phyloP scores from a whole-genome alignment of 23 tunicate species.

The Trididemnum clinides region DNA sequence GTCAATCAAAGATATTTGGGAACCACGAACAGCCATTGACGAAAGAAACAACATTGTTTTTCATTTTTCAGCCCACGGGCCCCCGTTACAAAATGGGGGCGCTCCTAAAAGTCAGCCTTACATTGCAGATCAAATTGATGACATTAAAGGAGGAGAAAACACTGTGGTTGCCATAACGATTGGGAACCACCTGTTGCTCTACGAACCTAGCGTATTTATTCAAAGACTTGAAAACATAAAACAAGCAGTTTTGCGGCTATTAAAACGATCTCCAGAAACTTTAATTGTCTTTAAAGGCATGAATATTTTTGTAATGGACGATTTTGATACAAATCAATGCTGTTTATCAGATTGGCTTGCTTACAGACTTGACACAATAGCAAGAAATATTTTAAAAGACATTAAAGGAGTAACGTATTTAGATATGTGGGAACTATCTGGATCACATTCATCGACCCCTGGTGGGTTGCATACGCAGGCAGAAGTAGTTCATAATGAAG shows the following conservation, averaged over 20 bases:
- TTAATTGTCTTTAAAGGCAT: slow-evolving; percentile 59
- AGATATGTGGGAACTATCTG: slow-evolving; percentile 59
- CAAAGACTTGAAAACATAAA: slow-evolving; percentile 41
- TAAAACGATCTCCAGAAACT: slow-evolving; percentile 50
- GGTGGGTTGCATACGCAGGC: slow-evolving; percentile 24
- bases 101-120: slow-evolving; percentile 51
- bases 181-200: slow-evolving; percentile 55
- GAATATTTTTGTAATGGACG: slow-evolving; percentile 48
- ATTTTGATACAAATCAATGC: slow-evolving; percentile 36
- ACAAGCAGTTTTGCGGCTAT: slow-evolving; percentile 25
- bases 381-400: slow-evolving; percentile 35
- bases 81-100: slow-evolving; percentile 78
- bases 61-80: slow-evolving; percentile 71
- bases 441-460: slow-evolving; percentile 24
- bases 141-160: slow-evolving; percentile 48
- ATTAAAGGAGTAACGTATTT: slow-evolving; percentile 32
- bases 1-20: slow-evolving; percentile 15
- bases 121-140: slow-evolving; percentile 56
- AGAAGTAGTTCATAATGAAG: slow-evolving; percentile 22
- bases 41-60: slow-evolving; percentile 15
- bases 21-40: slow-evolving; percentile 41
- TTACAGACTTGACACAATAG: slow-evolving; percentile 39
- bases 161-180: slow-evolving; percentile 64
- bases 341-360: slow-evolving; percentile 62
- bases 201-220: slow-evolving; percentile 47